phyloP scores from a whole-genome alignment of 2,113 vertebrate genomes.

The Formicarius rufipectus region DNA sequence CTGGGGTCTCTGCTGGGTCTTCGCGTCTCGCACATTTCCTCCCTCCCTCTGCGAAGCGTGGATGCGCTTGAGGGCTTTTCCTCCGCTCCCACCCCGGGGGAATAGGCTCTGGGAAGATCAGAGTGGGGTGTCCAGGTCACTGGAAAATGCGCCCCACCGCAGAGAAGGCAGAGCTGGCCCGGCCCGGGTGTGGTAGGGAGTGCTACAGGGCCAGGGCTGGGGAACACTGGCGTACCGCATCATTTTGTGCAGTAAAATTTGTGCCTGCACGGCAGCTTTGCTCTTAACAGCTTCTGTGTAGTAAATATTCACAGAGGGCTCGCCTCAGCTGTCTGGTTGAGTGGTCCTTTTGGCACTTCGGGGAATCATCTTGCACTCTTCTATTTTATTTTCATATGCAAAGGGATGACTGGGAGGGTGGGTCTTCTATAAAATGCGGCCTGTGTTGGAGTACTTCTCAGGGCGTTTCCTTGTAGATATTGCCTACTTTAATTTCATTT shows the following conservation, averaged over 20 bases:
- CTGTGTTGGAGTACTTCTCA: not conserved
- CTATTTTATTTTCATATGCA: not conserved
- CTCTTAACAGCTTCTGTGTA: fast-evolving
- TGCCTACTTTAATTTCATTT: not conserved
- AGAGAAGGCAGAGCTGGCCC: not conserved
- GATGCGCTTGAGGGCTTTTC: not conserved
- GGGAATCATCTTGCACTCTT: fast-evolving
- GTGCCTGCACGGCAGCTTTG: not conserved
- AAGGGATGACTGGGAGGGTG: not conserved
- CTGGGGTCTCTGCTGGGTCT: too few relatives aligned
- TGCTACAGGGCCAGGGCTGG: fast-evolving
- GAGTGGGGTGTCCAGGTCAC: fast-evolving
- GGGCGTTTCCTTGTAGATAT: not conserved
- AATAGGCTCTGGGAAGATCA: fast-evolving
- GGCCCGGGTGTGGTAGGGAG: not conserved
- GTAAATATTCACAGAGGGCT: fast-evolving
- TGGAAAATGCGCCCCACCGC: not conserved
- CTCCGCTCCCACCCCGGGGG: fast-evolving
- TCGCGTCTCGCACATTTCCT: fast-evolving
- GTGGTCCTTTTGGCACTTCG: not conserved
- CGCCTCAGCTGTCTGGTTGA: not conserved
- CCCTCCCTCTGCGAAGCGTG: too few relatives aligned
- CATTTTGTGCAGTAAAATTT: fast-evolving
- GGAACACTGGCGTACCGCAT: fast-evolving
- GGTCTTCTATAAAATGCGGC: not conserved